These are phyloP conservation scores for Pterocles burchelli DNA, from an alignment of 2,113 vertebrate genomes.

Conservation along the genomic window DNA sequence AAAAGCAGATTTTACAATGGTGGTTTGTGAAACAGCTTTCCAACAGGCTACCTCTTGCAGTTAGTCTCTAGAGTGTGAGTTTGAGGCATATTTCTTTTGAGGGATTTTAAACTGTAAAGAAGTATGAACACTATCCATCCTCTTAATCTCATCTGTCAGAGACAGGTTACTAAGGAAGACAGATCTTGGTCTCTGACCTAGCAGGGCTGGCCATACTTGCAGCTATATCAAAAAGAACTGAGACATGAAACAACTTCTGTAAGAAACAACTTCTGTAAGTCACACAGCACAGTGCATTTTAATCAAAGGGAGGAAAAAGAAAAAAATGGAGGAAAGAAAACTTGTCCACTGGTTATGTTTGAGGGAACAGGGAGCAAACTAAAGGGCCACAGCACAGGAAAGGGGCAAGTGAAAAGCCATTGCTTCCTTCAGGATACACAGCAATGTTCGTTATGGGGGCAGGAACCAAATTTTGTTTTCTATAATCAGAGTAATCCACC, in stretches of 20 bases:
- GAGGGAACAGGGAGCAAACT: neutral
- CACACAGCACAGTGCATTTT: neutral
- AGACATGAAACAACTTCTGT: neutral
- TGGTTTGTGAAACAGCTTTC: neutral
- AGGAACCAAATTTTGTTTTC: slow-evolving; percentile 73
- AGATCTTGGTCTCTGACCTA: neutral
- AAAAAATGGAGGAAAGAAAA: neutral
- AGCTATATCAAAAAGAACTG: neutral
- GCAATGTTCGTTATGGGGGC: slow-evolving; percentile 39
- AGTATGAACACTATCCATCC: neutral
- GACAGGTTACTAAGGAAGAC: neutral
- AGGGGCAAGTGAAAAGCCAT: slow-evolving; percentile 57
- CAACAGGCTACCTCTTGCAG: neutral
- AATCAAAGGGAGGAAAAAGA: neutral
- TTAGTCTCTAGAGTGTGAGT: neutral
- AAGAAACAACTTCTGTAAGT: neutral
- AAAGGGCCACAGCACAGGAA: neutral
- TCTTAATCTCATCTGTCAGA: neutral
- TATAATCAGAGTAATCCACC: slow-evolving; percentile 81
- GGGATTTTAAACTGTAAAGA: neutral
- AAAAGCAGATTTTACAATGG: neutral
- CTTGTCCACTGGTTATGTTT: rapidly evolving
- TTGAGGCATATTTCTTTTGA: neutral
- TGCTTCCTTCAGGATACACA: slow-evolving; percentile 68
- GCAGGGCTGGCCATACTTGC: neutral